Evolutionary conservation across 2,113 vertebrate species (phyloP).

Genomic region (Thinocorus orbignyianus): DNA sequence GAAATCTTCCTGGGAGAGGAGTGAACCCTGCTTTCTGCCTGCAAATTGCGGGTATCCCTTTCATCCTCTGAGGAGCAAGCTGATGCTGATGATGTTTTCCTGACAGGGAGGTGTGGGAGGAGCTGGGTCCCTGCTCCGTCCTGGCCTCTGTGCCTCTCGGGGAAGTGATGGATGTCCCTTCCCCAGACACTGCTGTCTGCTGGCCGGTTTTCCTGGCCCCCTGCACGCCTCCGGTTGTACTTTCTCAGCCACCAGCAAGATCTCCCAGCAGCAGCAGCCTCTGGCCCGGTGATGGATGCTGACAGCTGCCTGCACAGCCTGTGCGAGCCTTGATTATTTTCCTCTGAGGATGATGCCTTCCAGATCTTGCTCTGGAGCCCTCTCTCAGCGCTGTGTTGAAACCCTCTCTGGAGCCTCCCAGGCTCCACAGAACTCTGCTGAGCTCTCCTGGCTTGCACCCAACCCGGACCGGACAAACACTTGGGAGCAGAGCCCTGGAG

Average conservation of each 20-base stretch:
- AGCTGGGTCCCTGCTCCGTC: rapidly evolving
- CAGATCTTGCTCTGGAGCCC: neutral
- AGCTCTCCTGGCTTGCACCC: neutral
- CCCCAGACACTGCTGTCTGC: neutral
- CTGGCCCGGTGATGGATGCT: conserved; percentile 3
- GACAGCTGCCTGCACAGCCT: conserved; percentile 46
- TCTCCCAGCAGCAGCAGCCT: conserved; percentile 3
- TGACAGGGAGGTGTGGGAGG: rapidly evolving
- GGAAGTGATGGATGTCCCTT: conserved; percentile 13
- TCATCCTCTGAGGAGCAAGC: neutral
- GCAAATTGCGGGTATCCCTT: rapidly evolving
- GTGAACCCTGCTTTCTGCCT: neutral
- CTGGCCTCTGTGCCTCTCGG: rapidly evolving
- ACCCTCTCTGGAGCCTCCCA: neutral
- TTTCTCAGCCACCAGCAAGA: conserved; percentile 20
- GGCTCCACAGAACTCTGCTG: neutral
- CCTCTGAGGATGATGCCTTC: conserved; percentile 12
- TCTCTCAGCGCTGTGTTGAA: neutral
- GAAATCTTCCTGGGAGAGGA: neutral
- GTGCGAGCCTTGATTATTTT: neutral
- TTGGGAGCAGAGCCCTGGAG: neutral
- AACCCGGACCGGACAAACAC: neutral
- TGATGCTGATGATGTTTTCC: neutral
- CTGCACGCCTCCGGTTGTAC: neutral
- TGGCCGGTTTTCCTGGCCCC: neutral